Evolutionary conservation across 2,113 vertebrate genomes (phyloP), one percentile per base, ranked within the genome.

Genomic region (Anguilla rostrata): DNA sequence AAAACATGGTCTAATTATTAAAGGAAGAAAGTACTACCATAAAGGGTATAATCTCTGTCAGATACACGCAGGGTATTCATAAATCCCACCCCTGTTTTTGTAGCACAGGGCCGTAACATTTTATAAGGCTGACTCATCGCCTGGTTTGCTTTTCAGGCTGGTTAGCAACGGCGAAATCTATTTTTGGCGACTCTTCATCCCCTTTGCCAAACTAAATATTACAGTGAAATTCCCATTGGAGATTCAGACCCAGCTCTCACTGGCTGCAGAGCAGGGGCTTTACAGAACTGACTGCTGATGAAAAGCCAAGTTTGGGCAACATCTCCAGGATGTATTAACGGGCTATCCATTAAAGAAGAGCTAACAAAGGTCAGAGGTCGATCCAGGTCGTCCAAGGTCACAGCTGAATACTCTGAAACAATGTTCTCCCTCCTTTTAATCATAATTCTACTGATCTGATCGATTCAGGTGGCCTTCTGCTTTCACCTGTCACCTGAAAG

Each of bases 141-240:
- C 83, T 88, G 85, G 43, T 90, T 88, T 88, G 84, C 85, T 90
- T 91, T 88, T 66, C 85, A 79, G n/a, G 87, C 88, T 78, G 88
- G 84, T 89, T 94, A 92, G 92, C 92, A 94, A 94, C 80, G 57
- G 78, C 57, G 22, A 57, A 84, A 79, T 86, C 93, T 95, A 94
- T 94, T 94, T 94, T 92, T 94, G 91, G 94, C 90, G 87, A 84
- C 82, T 86, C 89, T 89, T 91, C 91, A 93, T 90, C 90, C 89
- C 91, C 90, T 2, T 87, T 87, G 87, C 85, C 92, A 82, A 91
- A 85, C 71, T 88, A 87, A 87, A 87, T 57, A 87, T 56, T 63
- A 26, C 82, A 83, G 71, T 79, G 29, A 83, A 87, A 57, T 87
- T 83, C 49, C 82, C 82, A 40, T 39, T 82, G 20, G n/a, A 49